These are phyloP conservation scores for Octomys mimax DNA, from an alignment of 2,797 vertebrate genomes.

Conservation along the genomic window DNA sequence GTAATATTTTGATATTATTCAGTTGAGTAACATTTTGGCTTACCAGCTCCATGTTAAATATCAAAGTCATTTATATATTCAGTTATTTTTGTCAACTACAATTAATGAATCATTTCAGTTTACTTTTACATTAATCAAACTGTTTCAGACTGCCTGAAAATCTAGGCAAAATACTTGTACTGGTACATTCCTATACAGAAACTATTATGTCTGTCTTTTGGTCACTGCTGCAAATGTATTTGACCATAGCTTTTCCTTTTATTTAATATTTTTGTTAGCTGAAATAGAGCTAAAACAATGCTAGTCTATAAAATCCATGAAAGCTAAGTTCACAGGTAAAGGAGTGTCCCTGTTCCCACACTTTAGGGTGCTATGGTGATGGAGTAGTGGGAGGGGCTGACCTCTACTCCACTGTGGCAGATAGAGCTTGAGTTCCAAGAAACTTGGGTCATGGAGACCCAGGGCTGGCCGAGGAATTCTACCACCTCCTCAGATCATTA, in stretches of 20 bases:
- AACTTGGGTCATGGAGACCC: background rate
- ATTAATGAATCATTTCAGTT: constrained; percentile 40
- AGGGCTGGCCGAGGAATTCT: background rate
- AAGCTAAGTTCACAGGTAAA: background rate
- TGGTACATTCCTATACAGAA: background rate
- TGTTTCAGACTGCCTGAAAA: constrained; percentile 9
- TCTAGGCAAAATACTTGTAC: constrained; percentile 23
- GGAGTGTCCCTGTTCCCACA: background rate
- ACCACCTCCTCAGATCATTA: background rate
- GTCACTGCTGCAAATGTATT: background rate
- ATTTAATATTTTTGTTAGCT: background rate
- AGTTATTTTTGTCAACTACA: constrained; percentile 7
- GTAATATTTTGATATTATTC: constrained; percentile 4
- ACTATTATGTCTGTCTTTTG: background rate
- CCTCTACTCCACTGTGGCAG: background rate
- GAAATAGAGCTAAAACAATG: background rate
- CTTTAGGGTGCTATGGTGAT: background rate
- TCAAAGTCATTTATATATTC: background rate
- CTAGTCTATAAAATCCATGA: background rate
- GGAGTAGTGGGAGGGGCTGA: background rate
- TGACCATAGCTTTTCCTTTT: background rate
- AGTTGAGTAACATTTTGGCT: constrained; percentile 42
- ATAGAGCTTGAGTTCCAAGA: background rate
- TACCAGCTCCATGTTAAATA: constrained; percentile 19
- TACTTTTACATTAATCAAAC: constrained; percentile 27